Base-by-base conservation (phyloP, 2,797 vertebrate genomes). In the Lithobates pipiens region DNA sequence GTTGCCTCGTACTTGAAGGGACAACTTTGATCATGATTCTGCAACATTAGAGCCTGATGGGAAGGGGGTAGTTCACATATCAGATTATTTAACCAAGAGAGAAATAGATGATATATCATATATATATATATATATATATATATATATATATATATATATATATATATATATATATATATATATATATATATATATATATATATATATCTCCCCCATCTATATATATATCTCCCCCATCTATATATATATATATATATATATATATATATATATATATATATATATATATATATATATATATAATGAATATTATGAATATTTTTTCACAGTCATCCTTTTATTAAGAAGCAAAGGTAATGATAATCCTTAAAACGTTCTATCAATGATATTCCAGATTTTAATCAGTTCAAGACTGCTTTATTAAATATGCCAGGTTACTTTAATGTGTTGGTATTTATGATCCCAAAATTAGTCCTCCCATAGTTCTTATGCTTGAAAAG, bases 1-100 rank as follows among this genome's bases (percentile, higher is more conserved):
- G 10, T 44, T 27, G 78, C 46, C 69, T 63, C 29, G 50, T 61
- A 72, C 69, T 61, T 81, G 32, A 70, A 72, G 50, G 44, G 68
- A 70, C 25, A 71, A 1, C 15, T 73, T 18, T 71, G 11, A 72
- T 80, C 18, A 15, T 1, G 16, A 70, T 73, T 81, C 79, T 72
- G 46, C 32, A 72, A 25, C 23, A 18, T 39, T 10, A 46, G 69
- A 80, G 5, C 32, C 46, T 70, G 69, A 13, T 0, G 15, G 68
- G 34, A 16, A 10, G 29, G 4, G 46, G 4, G 46, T 46, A 71
- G 34, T 54, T 71, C 18, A 80, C 67, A 34, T 54, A 46, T 23
- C 34, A n/a, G 46, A 71, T 69, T 44, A 80, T 69, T n/a, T 46
- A 67, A 21, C 27, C 25, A 29, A 46, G 44, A 42, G 9, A 36